Conservation (phyloP, 2,113 vertebrate species). For the Ascaphus truei region DNA sequence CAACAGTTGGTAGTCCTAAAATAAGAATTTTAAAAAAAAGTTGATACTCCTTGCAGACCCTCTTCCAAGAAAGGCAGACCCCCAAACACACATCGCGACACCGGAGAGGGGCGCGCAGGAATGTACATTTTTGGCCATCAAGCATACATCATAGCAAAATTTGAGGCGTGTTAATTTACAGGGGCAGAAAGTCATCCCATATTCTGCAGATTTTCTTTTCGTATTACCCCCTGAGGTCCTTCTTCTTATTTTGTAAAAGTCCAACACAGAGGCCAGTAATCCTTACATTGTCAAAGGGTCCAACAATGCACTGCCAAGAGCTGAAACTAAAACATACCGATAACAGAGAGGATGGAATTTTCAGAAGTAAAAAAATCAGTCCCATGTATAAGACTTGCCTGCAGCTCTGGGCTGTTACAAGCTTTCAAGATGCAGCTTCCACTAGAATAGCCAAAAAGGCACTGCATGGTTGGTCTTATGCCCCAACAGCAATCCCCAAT, state of each 20-base stretch:
- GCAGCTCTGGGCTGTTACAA: neutral
- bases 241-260: conserved; percentile 16
- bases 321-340: neutral
- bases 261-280: neutral
- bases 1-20: neutral
- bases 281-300: neutral
- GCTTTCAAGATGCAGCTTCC: neutral
- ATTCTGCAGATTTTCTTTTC: neutral
- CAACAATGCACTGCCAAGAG: neutral
- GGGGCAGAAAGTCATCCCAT: neutral
- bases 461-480: neutral
- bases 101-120: conserved; percentile 7
- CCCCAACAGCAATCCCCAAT: neutral
- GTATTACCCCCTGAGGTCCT: conserved; percentile 27
- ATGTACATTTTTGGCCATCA: neutral
- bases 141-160: neutral
- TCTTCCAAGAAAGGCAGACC: neutral
- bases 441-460: conserved; percentile 10
- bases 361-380: neutral
- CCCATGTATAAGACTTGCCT: neutral
- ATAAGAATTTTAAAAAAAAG: neutral
- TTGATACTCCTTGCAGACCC: neutral
- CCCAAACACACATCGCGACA: conserved; percentile 11
- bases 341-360: neutral
- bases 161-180: neutral